Evolutionary conservation across 2,113 vertebrate genomes (phyloP).

Genomic region (Heteronetta atricapilla): DNA sequence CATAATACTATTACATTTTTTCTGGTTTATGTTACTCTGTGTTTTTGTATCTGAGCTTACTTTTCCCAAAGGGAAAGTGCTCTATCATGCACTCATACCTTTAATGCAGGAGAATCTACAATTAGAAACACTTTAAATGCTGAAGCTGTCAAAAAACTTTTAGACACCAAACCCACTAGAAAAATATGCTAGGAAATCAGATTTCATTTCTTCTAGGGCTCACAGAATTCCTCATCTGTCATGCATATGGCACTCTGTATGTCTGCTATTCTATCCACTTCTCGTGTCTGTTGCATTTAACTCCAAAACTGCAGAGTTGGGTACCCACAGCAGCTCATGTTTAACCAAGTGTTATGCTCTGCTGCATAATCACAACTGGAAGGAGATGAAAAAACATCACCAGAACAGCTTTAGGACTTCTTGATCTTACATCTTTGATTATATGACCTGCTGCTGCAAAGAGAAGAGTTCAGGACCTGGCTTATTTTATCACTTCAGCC

Average conservation of each 20-base stretch:
- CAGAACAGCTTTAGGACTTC: background rate
- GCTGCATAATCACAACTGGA: background rate
- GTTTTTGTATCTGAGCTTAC: background rate
- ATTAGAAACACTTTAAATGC: background rate
- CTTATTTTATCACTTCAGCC: background rate
- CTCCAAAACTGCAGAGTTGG: background rate
- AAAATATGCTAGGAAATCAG: background rate
- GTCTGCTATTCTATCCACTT: background rate
- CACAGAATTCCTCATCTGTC: background rate
- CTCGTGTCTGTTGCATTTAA: background rate
- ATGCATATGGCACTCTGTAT: background rate
- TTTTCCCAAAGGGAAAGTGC: background rate
- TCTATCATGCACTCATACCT: background rate
- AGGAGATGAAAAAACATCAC: background rate
- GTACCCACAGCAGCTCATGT: background rate
- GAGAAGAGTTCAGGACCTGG: background rate
- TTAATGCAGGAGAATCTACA: background rate
- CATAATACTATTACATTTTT: background rate
- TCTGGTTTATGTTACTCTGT: background rate
- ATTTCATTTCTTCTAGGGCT: background rate
- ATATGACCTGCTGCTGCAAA: background rate
- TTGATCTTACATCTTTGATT: background rate
- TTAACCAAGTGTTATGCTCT: background rate
- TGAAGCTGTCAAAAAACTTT: background rate
- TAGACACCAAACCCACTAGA: background rate